Base-by-base conservation (phyloP, 2,888 invertebrate genomes). In the Candidula unifasciata region DNA sequence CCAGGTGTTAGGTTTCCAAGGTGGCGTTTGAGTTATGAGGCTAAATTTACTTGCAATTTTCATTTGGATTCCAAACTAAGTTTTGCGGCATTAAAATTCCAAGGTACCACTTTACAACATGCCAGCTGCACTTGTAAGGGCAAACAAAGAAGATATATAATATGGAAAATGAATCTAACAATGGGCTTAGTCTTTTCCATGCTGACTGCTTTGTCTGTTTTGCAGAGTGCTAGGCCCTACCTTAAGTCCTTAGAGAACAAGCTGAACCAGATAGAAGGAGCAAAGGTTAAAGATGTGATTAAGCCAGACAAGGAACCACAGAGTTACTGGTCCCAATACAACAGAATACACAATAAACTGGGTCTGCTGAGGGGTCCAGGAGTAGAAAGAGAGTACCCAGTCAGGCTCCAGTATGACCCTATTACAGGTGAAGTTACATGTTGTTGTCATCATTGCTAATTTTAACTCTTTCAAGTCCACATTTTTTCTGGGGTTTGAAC, bases 261-360 rank as follows among this genome's bases (percentile, higher is more conserved):
- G 81, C 88, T 91, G 74, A 89, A 90, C 77, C 92, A 91, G 87
- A 89, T 87, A 30, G 91, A 92, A 78, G 92, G 93, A 10, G 83
- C 84, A 5, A 89, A 90, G 33, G 87, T 91, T 86, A 90, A 88
- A 77, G 86, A 89, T 10, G 88, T 90, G 44, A 87, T 93, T 16
- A 86, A 89, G 68, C 85, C 89, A 35, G 87, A 88, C 52, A 71
- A 84, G 18, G 83, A 84, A n/a, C 87, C 87, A 8, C 87, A 89
- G 5, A 90, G 83, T 73, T 92, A 92, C 89, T 92, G 92, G 90
- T 89, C 92, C 18, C 93, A 93, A 87, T 93, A 93, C 87, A 90
- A 89, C 44, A 87, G 92, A 57, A 89, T 90, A 54, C 93, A 93
- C 86, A 90, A 89, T 84, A 92, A 92, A 87, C 90, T 93, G 64